Conservation (phyloP, 2,113 vertebrate species). For the Gymnogyps californianus region DNA sequence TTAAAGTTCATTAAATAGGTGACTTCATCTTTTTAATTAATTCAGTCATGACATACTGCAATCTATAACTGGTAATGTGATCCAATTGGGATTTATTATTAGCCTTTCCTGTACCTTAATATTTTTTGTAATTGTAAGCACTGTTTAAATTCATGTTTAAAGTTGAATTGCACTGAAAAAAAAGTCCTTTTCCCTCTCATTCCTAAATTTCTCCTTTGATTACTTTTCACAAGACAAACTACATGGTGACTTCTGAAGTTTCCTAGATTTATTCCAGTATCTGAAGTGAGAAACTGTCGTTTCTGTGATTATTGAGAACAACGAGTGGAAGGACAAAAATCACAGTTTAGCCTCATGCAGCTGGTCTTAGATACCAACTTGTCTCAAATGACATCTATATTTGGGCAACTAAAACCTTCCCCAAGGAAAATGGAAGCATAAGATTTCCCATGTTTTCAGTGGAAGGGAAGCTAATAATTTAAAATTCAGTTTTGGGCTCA, state of each 20-base stretch:
- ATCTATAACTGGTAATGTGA: not conserved
- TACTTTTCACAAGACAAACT: not conserved
- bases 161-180: not conserved
- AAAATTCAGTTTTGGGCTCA: not conserved
- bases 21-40: slow-evolving; percentile 42
- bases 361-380: not conserved
- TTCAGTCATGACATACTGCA: slow-evolving; percentile 12
- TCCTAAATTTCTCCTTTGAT: not conserved
- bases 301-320: not conserved
- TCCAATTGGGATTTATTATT: not conserved
- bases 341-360: not conserved
- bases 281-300: not conserved
- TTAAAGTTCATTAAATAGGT: slow-evolving; percentile 35
- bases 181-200: not conserved
- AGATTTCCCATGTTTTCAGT: not conserved
- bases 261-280: not conserved
- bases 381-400: not conserved
- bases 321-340: not conserved
- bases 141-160: not conserved
- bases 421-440: not conserved
- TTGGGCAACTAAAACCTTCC: not conserved
- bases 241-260: not conserved
- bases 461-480: not conserved
- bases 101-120: not conserved
- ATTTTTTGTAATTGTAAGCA: not conserved